Conservation (phyloP, 2,888 invertebrate genomes). For the Rhopalosiphum nymphaeae region DNA sequence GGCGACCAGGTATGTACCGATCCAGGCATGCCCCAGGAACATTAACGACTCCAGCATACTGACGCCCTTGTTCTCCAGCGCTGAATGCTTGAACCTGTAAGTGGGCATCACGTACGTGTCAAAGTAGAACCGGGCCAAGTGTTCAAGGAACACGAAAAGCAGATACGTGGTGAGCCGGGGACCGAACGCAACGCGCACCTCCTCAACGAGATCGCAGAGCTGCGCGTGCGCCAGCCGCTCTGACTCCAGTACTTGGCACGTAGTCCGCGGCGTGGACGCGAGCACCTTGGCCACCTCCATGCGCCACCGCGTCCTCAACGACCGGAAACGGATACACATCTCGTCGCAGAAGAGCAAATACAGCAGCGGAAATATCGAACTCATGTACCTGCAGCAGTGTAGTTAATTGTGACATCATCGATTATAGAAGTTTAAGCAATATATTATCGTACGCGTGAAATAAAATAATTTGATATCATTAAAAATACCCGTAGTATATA, state of each 20-base stretch:
- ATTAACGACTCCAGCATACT: slow-evolving; percentile 21
- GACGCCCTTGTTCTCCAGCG: neutral
- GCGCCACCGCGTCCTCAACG: slow-evolving; percentile 52
- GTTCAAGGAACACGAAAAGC: slow-evolving; percentile 58
- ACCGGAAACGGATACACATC: slow-evolving; percentile 47
- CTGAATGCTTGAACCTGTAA: neutral
- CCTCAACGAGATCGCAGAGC: slow-evolving; percentile 59
- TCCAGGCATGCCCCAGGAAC: slow-evolving; percentile 53
- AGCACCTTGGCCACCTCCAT: slow-evolving; percentile 43
- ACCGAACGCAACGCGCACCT: slow-evolving; percentile 48
- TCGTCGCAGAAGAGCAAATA: slow-evolving; percentile 57
- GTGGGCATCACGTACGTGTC: slow-evolving; percentile 54
- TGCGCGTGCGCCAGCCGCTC: slow-evolving; percentile 57
- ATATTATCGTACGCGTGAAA: neutral
- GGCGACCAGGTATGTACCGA: slow-evolving; percentile 59
- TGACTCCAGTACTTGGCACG: slow-evolving; percentile 49
- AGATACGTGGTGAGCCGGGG: slow-evolving; percentile 50
- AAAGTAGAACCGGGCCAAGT: slow-evolving; percentile 59
- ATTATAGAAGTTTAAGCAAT: neutral
- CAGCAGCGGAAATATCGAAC: slow-evolving; percentile 53
- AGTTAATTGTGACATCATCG: neutral
- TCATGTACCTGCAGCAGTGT: slow-evolving; percentile 39
- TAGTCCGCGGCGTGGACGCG: slow-evolving; percentile 24
- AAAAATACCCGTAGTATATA: neutral
- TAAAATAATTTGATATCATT: neutral